Evolutionary conservation across 2,797 vertebrate species (phyloP).

Genomic region (Propithecus deckenii): DNA sequence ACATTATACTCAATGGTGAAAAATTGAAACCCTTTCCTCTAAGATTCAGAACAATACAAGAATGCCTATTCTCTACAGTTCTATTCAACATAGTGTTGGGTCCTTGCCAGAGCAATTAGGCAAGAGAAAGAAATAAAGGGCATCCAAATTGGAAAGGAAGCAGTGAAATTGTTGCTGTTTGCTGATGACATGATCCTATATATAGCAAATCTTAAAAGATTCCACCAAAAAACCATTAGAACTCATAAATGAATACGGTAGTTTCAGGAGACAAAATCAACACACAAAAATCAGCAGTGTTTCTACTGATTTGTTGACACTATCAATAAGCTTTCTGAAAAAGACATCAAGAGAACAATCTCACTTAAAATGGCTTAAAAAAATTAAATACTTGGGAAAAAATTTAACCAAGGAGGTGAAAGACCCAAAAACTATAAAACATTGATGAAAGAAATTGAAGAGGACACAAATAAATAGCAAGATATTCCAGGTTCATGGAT

Average conservation of each 20-base stretch:
- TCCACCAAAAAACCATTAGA: background rate
- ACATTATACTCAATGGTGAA: background rate
- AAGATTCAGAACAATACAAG: background rate
- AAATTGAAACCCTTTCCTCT: background rate
- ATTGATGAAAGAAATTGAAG: background rate
- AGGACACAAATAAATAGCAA: background rate
- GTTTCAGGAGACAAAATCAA: background rate
- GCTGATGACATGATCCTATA: background rate
- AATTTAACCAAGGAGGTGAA: background rate
- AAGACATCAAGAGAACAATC: background rate
- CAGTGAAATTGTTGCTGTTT: background rate
- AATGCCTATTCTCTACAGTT: background rate
- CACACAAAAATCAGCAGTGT: background rate
- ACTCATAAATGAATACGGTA: background rate
- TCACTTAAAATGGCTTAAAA: background rate
- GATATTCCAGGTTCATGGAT: background rate
- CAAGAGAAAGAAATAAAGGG: background rate
- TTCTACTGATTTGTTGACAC: background rate
- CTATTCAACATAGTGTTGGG: background rate
- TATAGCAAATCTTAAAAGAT: background rate
- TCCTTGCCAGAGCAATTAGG: background rate
- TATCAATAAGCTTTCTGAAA: background rate
- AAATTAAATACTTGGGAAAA: background rate
- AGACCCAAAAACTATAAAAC: background rate
- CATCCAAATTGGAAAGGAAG: background rate